phyloP scores from a whole-genome alignment of 2,888 invertebrate species.

The Acanthosepion pharaonis region DNA sequence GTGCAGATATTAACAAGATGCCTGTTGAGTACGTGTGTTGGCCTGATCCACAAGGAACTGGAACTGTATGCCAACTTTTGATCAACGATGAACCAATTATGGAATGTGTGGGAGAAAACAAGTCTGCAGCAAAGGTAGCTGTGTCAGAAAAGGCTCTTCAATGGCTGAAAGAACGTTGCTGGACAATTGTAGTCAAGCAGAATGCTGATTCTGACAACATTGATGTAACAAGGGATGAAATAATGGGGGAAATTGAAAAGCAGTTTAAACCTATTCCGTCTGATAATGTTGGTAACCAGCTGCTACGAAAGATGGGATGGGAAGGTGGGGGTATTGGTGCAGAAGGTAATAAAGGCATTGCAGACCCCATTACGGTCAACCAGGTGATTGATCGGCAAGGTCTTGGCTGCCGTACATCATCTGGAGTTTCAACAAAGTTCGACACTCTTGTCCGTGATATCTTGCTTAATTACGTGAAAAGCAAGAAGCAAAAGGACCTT shows the following conservation, averaged over 20 bases:
- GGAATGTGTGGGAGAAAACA: conserved; percentile 56
- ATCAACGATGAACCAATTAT: conserved; percentile 60
- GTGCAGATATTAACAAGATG: conserved; percentile 67
- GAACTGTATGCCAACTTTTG: conserved; percentile 57
- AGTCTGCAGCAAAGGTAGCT: conserved; percentile 58
- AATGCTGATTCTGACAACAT: conserved; percentile 60
- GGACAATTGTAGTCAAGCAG: conserved; percentile 69
- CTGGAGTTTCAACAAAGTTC: conserved; percentile 63
- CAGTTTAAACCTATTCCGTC: conserved; percentile 62
- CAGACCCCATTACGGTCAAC: conserved; percentile 78
- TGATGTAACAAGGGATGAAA: conserved; percentile 61
- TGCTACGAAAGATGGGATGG: conserved; percentile 85
- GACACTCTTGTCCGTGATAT: conserved; percentile 65
- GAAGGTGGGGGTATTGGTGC: conserved; percentile 82
- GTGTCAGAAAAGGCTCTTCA: conserved; percentile 62
- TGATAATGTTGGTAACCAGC: conserved; percentile 77
- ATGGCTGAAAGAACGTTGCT: conserved; percentile 63
- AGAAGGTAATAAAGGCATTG: conserved; percentile 79
- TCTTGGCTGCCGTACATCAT: conserved; percentile 64
- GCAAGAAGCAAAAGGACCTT: conserved; percentile 72
- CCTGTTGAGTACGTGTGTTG: conserved; percentile 62
- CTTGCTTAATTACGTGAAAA: conserved; percentile 69
- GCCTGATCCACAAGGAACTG: conserved; percentile 53
- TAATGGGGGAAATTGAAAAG: conserved; percentile 61
- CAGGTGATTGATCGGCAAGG: conserved; percentile 69